Conservation (phyloP, 2,113 vertebrate species). For the Ibidorhyncha struthersii region DNA sequence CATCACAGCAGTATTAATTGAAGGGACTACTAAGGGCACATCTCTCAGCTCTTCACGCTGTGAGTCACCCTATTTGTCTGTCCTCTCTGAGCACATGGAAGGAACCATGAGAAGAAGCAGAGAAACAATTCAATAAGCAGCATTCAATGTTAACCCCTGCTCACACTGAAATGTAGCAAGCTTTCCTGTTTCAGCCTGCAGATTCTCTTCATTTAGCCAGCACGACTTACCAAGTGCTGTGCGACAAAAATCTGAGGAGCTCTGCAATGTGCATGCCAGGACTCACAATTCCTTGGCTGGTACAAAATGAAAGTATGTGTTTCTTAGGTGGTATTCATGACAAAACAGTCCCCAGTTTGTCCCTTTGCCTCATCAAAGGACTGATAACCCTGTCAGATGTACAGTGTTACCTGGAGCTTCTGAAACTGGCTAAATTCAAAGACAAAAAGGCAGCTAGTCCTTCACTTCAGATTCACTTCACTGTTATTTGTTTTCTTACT, state of each 20-base stretch:
- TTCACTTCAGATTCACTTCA: not conserved
- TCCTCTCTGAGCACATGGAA: not conserved
- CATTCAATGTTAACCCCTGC: not conserved
- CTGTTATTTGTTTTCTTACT: not conserved
- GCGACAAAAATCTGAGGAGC: not conserved
- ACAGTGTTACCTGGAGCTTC: not conserved
- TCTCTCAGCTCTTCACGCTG: not conserved
- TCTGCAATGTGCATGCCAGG: not conserved
- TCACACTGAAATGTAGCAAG: rapidly evolving
- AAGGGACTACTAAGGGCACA: not conserved
- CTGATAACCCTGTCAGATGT: not conserved
- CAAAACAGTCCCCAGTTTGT: not conserved
- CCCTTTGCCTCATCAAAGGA: not conserved
- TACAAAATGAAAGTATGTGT: not conserved
- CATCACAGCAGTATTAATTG: not conserved
- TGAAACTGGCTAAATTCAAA: not conserved
- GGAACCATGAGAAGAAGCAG: not conserved
- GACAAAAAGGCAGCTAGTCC: not conserved
- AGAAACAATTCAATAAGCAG: not conserved
- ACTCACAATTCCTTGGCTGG: not conserved
- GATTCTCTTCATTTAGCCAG: not conserved
- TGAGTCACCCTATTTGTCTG: not conserved
- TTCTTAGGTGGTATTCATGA: not conserved
- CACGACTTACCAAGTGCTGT: rapidly evolving
- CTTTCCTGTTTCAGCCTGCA: not conserved